Base-by-base conservation (phyloP, 2,888 invertebrate species). In the Calameuta pallipes region DNA sequence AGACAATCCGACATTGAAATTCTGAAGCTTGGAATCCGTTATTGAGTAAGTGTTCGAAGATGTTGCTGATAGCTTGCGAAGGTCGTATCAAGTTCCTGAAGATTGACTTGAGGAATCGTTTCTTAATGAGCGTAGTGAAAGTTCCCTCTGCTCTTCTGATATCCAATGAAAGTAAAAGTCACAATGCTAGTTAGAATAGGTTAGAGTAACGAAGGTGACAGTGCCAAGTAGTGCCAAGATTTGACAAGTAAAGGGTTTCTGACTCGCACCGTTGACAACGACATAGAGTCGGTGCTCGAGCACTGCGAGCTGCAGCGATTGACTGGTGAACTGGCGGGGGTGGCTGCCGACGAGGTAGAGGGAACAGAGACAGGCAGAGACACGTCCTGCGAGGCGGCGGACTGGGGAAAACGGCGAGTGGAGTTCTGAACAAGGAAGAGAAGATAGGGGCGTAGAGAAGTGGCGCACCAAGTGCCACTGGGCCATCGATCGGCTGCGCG, bases 401-500 rank as follows among this genome's bases (percentile, higher is more conserved):
- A 56, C 41, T 30, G 75, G 33, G 41, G 34, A 11, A 73, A 76
- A 41, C 13, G 73, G 36, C 37, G 69, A 80, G 75, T 11, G 76
- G 35, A 70, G 30, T 75, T 12, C 75, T 36, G 30, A 76, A 75
- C 69, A 77, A 75, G 15, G 69, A 69, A 75, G 34, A 69, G 34
- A 56, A 75, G 75, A 69, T 75, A 34, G 77, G 75, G 37, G 77
- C 74, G 74, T 75, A 77, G 56, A 76, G 76, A 80, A 74, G 75
- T 74, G 75, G 79, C 78, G 78, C 82, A 81, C 71, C 75, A 83
- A 85, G 85, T 85, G 87, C 85, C 84, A 89, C 85, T 87, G 87
- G 87, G 88, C 87, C 88, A 90, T 90, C 89, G 89, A 90, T 90
- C 89, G 88, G 83, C 82, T 89, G 89, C 87, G 87, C 88, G 85